Conservation (phyloP, 1,140 invertebrate genomes). For the Pinna nobilis region DNA sequence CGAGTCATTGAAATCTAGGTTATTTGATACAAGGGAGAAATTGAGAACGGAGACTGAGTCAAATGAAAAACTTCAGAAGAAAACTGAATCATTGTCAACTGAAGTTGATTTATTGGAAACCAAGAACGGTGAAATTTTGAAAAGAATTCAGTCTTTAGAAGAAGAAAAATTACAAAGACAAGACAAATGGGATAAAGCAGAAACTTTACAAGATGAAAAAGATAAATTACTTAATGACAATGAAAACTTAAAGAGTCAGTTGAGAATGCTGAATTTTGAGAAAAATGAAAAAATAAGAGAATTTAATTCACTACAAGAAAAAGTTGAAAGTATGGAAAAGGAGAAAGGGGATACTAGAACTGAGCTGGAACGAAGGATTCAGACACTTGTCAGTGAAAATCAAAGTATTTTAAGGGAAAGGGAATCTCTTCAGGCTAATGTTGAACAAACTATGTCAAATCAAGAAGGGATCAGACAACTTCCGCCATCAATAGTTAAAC, state of each 20-base stretch:
- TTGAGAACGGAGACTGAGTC: background rate
- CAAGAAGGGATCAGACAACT: too few species aligned
- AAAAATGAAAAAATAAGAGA: constrained; percentile 4
- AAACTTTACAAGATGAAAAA: too few species aligned
- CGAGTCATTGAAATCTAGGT: background rate
- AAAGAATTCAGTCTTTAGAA: too few species aligned
- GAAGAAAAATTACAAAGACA: too few species aligned
- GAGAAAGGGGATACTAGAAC: background rate
- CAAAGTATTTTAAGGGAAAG: background rate
- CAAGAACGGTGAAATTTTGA: too few species aligned
- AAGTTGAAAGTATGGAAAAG: background rate
- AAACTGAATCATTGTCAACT: too few species aligned
- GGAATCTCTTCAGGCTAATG: background rate
- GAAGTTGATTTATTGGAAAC: too few species aligned
- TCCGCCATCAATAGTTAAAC: too few species aligned
- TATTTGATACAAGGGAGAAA: background rate
- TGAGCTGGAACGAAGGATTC: background rate
- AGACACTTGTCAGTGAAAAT: background rate
- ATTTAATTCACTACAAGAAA: constrained; percentile 13
- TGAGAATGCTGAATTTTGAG: constrained; percentile 3
- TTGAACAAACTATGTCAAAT: too few species aligned
- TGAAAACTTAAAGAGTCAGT: constrained; percentile 7
- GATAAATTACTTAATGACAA: background rate
- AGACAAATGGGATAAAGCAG: too few species aligned
- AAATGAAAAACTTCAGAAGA: background rate